Evolutionary conservation across 2,113 vertebrate species (phyloP), one percentile per base, ranked within the genome.

Genomic region (Puntigrus tetrazona): DNA sequence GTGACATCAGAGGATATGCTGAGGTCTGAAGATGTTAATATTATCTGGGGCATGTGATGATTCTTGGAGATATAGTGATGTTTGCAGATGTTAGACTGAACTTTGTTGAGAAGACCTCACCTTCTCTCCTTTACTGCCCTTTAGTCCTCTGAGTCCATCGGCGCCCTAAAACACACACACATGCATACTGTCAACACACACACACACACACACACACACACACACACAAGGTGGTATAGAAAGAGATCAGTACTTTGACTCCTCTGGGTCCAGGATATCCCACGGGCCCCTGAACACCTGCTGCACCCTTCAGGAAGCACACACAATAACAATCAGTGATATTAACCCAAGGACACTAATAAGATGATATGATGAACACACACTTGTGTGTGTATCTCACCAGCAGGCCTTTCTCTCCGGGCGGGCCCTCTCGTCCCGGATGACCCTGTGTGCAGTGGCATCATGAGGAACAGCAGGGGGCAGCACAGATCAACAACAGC

Each of bases 41-140:
- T 16, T 16, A 65, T 65, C 61, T 4, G 14, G 4, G 31, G 20
- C 10, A 43, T 10, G 65, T 38, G 67, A 1, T 70, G 34, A n/a
- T 38, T 0, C 1, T 11, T 70, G 18, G 34, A 69, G 16, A 70
- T 38, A 4, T 69, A 8, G 7, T 41, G 22, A 27, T 73, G 11
- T 43, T 34, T 25, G 34, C 2, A 3, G 1, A 73, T 25, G 34
- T 38, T 22, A 57, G 8, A 65, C 47, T 36, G 73, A 31, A 7
- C 6, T n/a, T 72, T 5, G 52, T 55, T 81, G 10, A 36, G 22
- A 74, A 25, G 25, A 61, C 11, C 94, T 96, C 90, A 99, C 98
- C 97, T 99, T 99, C 89, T 99, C 97, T 0, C 98, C 98, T 89
- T 99, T 99, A 87, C 95, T 97, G 82, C 97, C 98, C 86, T 98